phyloP scores from a whole-genome alignment of 2,888 invertebrate species.

The Bimastos eiseni region DNA sequence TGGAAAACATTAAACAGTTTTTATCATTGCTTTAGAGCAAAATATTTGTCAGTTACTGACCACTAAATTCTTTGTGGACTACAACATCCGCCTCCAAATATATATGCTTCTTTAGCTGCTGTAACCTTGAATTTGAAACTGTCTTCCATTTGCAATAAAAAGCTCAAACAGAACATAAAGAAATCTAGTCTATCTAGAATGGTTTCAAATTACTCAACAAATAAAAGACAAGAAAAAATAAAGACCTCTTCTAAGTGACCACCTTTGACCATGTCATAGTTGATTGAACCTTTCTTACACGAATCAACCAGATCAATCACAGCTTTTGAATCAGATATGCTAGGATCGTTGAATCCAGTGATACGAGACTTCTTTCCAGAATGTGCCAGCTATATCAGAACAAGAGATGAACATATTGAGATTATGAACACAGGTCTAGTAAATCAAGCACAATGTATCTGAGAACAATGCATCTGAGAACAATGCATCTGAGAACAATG shows the following conservation, averaged over 20 bases:
- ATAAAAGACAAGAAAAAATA: background rate
- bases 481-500: background rate
- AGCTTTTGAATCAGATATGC: constrained; percentile 83
- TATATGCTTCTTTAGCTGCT: too few species aligned
- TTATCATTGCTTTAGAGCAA: background rate
- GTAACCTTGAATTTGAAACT: background rate
- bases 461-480: background rate
- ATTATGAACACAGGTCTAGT: background rate
- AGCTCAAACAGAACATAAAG: background rate
- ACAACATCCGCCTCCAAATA: background rate
- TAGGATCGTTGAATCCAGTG: constrained; percentile 74
- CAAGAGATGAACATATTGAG: background rate
- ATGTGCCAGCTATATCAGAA: constrained; percentile 52
- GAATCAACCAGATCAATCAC: constrained; percentile 95
- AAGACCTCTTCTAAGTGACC: constrained; percentile 78
- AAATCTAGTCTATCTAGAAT: background rate
- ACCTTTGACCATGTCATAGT: constrained; percentile 85
- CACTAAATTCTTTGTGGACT: background rate
- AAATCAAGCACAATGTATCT: background rate
- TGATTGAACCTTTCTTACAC: constrained; percentile 91
- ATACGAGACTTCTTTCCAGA: constrained; percentile 63
- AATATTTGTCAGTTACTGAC: background rate
- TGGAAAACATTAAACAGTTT: background rate
- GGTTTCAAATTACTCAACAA: background rate
- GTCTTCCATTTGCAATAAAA: too few species aligned